These are phyloP conservation scores for Charadrius vociferus DNA, from an alignment of 2,113 vertebrate species.

Conservation along the genomic window DNA sequence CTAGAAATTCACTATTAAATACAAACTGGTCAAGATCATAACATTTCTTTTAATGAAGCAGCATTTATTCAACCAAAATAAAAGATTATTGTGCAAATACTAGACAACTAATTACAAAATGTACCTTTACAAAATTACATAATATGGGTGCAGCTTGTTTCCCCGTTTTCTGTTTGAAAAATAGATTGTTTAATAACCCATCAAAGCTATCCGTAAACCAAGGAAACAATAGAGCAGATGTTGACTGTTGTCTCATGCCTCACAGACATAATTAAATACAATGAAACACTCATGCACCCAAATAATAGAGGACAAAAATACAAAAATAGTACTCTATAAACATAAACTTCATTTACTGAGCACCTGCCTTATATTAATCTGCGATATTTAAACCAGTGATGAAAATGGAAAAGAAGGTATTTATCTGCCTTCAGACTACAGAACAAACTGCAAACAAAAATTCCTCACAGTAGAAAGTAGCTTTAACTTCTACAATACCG, in stretches of 20 bases:
- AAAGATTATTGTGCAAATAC: conserved; percentile 53
- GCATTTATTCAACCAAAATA: conserved; percentile 63
- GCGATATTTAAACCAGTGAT: conserved; percentile 15
- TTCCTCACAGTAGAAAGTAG: not conserved
- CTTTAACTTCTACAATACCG: not conserved
- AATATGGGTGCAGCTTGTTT: conserved; percentile 72
- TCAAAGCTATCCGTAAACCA: conserved; percentile 83
- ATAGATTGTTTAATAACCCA: conserved; percentile 86
- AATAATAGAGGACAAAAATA: conserved; percentile 73
- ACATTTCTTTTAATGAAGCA: not conserved
- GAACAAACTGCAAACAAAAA: not conserved
- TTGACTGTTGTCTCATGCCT: conserved; percentile 78
- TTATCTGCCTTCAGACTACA: not conserved
- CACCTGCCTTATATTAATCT: conserved; percentile 70
- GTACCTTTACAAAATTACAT: conserved; percentile 72
- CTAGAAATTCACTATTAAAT: not conserved
- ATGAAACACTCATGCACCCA: conserved; percentile 72
- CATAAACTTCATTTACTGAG: conserved; percentile 59
- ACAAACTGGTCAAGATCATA: not conserved
- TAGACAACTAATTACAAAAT: conserved; percentile 73
- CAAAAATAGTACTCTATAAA: conserved; percentile 51
- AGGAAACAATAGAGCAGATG: conserved; percentile 85
- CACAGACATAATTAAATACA: conserved; percentile 81
- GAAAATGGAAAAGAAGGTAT: not conserved
- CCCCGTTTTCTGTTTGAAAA: conserved; percentile 76